Conservation (phyloP, 2,888 invertebrate species). For the Xestia c-nigrum region DNA sequence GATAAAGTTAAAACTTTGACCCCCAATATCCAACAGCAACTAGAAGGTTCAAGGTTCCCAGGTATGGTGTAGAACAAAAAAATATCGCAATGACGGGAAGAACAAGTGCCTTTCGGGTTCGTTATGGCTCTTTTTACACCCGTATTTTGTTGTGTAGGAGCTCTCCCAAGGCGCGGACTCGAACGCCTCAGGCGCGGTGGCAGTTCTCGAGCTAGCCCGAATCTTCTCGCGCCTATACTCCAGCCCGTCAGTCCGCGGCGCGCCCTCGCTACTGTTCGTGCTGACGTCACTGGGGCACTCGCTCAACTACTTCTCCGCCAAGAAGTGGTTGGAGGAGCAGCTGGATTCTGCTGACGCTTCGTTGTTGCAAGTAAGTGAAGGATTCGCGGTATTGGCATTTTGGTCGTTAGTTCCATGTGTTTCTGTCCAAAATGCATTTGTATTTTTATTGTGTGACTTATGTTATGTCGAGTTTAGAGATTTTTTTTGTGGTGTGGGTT, state of each 20-base stretch:
- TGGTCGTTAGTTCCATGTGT: background rate
- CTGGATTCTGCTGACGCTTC: slow-evolving; percentile 94
- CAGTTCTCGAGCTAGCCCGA: slow-evolving; percentile 96
- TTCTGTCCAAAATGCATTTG: background rate
- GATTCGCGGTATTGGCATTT: background rate
- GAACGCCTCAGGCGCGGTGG: slow-evolving; percentile 97
- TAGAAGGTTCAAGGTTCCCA: too few species aligned
- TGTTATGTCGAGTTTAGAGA: background rate
- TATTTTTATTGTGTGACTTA: background rate
- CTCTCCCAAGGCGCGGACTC: slow-evolving; percentile 97
- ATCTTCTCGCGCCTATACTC: slow-evolving; percentile 97
- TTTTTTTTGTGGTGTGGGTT: too few species aligned
- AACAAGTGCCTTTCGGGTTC: too few species aligned
- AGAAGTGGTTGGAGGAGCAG: slow-evolving; percentile 98
- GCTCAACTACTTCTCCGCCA: slow-evolving; percentile 97
- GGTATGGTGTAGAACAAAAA: too few species aligned
- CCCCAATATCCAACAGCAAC: too few species aligned
- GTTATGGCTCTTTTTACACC: too few species aligned
- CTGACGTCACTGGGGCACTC: slow-evolving; percentile 97
- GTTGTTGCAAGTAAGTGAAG: slow-evolving; percentile 92
- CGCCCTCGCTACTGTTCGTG: slow-evolving; percentile 95
- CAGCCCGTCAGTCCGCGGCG: slow-evolving; percentile 93
- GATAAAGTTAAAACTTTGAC: too few species aligned
- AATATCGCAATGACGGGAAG: too few species aligned
- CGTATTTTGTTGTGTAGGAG: slow-evolving; percentile 90